phyloP scores from a whole-genome alignment of 2,888 invertebrate genomes.

The Anarsia innoxiella region DNA sequence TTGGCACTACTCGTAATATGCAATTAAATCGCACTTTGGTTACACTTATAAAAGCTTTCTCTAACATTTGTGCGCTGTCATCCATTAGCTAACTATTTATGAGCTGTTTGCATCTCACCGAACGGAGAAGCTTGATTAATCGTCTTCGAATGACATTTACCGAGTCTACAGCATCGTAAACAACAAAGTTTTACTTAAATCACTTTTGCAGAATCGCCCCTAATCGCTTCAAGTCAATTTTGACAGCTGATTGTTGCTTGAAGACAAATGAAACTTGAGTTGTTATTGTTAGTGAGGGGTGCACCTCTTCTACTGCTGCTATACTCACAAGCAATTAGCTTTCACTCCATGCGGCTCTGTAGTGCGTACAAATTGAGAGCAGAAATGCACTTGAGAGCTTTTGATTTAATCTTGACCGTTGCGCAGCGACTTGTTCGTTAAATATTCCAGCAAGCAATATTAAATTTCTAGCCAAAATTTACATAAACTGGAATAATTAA shows the following conservation, averaged over 20 bases:
- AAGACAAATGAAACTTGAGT: constrained; percentile 40
- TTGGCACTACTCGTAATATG: no score
- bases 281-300: no score
- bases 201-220: constrained; percentile 38
- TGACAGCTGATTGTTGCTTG: constrained; percentile 44
- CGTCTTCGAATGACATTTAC: constrained; percentile 37
- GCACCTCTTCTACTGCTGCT: no score
- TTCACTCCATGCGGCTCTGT: no score
- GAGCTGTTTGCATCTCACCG: constrained; percentile 40
- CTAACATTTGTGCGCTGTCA: constrained; percentile 10
- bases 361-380: no score
- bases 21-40: neutral
- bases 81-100: constrained; percentile 37
- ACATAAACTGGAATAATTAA: no score
- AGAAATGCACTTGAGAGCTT: no score
- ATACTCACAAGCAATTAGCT: no score
- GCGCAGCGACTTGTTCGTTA: no score
- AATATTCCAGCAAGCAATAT: no score
- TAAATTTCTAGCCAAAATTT: no score
- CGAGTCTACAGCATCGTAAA: constrained; percentile 36
- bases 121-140: constrained; percentile 53
- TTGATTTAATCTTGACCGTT: no score
- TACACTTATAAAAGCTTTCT: neutral
- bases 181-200: constrained; percentile 53
- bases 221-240: constrained; percentile 50